Percentiles rank a stretch among this genome's conserved stretches.
Evolutionary conservation across 2,888 invertebrate species (phyloP).

Genomic region (Epistrophe eligans): DNA sequence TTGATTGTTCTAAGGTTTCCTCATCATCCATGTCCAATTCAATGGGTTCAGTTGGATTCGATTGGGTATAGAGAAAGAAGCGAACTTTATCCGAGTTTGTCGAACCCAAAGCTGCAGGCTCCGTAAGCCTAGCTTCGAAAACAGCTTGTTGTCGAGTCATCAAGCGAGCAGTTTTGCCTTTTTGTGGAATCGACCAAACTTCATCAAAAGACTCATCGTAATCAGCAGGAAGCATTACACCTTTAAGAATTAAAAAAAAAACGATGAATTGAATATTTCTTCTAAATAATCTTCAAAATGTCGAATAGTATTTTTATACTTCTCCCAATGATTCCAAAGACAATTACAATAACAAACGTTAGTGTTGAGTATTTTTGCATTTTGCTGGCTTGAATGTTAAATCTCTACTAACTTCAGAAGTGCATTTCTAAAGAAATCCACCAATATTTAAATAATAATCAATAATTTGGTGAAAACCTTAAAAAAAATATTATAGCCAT

Average conservation of each 20-base stretch:
- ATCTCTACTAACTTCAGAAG: neutral
- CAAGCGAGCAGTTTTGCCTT: conserved; percentile 25
- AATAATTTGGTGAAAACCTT: neutral
- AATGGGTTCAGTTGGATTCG: conserved; percentile 45
- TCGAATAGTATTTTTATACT: neutral
- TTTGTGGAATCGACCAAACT: conserved; percentile 58
- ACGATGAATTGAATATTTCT: no score
- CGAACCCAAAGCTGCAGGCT: neutral
- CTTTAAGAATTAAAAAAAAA: conserved; percentile 3
- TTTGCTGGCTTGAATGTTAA: neutral
- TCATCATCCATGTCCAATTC: conserved; percentile 48
- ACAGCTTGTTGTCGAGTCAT: conserved; percentile 44
- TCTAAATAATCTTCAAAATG: neutral
- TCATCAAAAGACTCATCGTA: neutral
- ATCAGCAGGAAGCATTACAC: neutral
- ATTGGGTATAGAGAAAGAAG: conserved; percentile 62
- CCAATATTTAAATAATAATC: neutral
- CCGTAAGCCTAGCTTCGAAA: conserved; percentile 23
- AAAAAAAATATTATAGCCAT: neutral
- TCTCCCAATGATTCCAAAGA: conserved; percentile 26
- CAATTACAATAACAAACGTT: neutral
- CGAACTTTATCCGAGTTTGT: conserved; percentile 49
- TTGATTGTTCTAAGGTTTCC: conserved; percentile 29
- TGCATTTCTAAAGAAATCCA: conserved; percentile 17
- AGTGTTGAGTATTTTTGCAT: conserved; percentile 2